Conservation (phyloP, 2,888 invertebrate species). For the Hirtodrosophila trivittata region DNA sequence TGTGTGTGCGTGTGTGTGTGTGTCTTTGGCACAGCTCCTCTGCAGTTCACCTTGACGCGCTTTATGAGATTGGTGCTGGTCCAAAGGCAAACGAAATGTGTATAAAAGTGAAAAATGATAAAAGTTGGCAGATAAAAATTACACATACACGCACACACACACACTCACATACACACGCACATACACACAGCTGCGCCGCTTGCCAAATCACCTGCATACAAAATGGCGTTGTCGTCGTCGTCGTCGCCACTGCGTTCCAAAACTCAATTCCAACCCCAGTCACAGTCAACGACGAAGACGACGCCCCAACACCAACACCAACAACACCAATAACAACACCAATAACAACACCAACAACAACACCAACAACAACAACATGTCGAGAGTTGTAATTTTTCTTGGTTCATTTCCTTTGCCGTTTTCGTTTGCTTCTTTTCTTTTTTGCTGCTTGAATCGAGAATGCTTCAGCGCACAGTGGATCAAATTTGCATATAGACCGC, state of each 20-base stretch:
- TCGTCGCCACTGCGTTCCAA: slow-evolving; percentile 54
- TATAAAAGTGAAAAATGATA: slow-evolving; percentile 79
- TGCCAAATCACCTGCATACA: slow-evolving; percentile 73
- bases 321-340: slow-evolving; percentile 18
- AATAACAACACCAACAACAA: slow-evolving; percentile 7
- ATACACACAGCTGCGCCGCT: slow-evolving; percentile 38
- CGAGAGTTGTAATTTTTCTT: slow-evolving; percentile 78
- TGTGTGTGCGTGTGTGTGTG: slow-evolving; percentile 7
- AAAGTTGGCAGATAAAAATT: slow-evolving; percentile 81
- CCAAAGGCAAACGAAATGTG: slow-evolving; percentile 68
- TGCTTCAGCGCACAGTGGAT: slow-evolving; percentile 55
- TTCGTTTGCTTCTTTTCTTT: slow-evolving; percentile 49
- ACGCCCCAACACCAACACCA: slow-evolving; percentile 1
- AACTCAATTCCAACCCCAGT: slow-evolving; percentile 67
- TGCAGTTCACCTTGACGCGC: slow-evolving; percentile 65
- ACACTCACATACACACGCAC: slow-evolving; percentile 43
- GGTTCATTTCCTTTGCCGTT: slow-evolving; percentile 79
- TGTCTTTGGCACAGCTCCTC: slow-evolving; percentile 8
- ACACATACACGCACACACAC: slow-evolving; percentile 51
- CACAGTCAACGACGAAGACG: slow-evolving; percentile 12
- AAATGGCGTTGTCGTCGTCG: slow-evolving; percentile 54
- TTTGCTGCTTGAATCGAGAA: slow-evolving; percentile 54
- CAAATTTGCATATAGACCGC: not conserved
- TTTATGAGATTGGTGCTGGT: slow-evolving; percentile 48
- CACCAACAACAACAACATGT: slow-evolving; percentile 39